Base-by-base conservation (phyloP, 1,140 invertebrate genomes). In the Neodiprion lecontei region DNA sequence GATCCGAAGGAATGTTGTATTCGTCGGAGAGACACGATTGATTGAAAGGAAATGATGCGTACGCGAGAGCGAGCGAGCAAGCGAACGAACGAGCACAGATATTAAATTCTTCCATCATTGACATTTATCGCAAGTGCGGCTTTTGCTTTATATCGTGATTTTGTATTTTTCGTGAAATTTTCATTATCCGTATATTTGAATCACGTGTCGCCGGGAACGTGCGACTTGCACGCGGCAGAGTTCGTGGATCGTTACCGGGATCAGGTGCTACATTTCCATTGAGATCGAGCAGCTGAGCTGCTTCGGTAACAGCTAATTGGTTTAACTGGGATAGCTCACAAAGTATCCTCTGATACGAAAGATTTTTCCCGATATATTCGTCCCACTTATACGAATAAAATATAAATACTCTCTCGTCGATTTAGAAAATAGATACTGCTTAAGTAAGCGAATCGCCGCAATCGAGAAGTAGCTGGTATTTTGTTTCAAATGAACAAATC, bases 1-100 rank as follows among this genome's bases (percentile, higher is more conserved):
- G 53, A 61, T 12, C 53, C n/a, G 53, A 61, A 61, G n/a, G 53
- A 61, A 9, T 61, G 53, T 61, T 61, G n/a, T 61, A 61, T 61
- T 9, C 53, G 53, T 61, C 11, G n/a, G 5, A 40, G 28, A 61
- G 11, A 61, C 53, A 14, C 4, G 9, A 61, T 61, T 61, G 53
- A 61, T 61, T 61, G 9, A 61, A 61, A 61, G 53, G 11, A 61
- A 61, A 61, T 61, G 53, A 61, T 17, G 53, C 53, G 53, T 61
- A 17, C 53, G 5, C 1, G 28, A 40, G 28, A 40, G 28, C 28
- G 11, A 61, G 7, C 11, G 53, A 40, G 28, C 28, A 5, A 40
- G 53, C 53, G 53, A 40, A 5, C 28, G 28, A 40, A 9, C 53
- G 11, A 61, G 7, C 11, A 9, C 53, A 17, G 53, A 61, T 61